Evolutionary conservation across 2,888 invertebrate genomes (phyloP), one percentile per base, ranked within the genome.

Genomic region (Lycia hirtaria): DNA sequence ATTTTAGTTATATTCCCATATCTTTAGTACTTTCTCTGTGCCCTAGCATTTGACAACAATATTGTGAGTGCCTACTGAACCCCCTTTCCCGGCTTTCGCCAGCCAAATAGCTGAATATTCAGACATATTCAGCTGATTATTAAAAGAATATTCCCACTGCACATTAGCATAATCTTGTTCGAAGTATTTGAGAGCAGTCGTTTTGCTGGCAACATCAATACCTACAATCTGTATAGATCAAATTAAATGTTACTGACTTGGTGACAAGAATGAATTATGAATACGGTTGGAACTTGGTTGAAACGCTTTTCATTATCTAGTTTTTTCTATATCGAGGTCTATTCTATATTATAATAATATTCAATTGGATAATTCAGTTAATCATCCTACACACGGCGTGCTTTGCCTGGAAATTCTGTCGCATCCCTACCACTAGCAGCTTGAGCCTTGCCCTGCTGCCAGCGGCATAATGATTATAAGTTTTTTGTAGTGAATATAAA

Each of bases 111-210:
- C 45, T n/a, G 45, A 45, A n/a, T n/a, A n/a, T n/a, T n/a, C n/a
- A n/a, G n/a, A n/a, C n/a, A n/a, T n/a, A n/a, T n/a, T n/a, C n/a
- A n/a, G n/a, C n/a, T n/a, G n/a, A n/a, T n/a, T n/a, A n/a, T n/a
- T n/a, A n/a, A 59, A 59, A 54, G 33, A 54, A 61, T 60, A 67
- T 50, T 51, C 20, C 28, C 53, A 45, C 54, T 55, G 57, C 65
- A 74, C 61, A 83, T 83, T 83, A 81, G 73, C 77, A 83, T 85
- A 85, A 85, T 81, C 75, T 74, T 71, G 64, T 63, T 72, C 71
- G 68, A 76, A 81, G 83, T 86, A 75, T 78, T 78, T 80, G 65
- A 60, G 58, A 54, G 52, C 69, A 72, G 49, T 71, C 50, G 32
- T 52, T 51, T 51, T 73, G 65, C 72, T 85, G 83, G 85, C 76